Evolutionary conservation across 2,113 vertebrate species (phyloP), one percentile per base, ranked within the genome.

Genomic region (Oryzias curvinotus): DNA sequence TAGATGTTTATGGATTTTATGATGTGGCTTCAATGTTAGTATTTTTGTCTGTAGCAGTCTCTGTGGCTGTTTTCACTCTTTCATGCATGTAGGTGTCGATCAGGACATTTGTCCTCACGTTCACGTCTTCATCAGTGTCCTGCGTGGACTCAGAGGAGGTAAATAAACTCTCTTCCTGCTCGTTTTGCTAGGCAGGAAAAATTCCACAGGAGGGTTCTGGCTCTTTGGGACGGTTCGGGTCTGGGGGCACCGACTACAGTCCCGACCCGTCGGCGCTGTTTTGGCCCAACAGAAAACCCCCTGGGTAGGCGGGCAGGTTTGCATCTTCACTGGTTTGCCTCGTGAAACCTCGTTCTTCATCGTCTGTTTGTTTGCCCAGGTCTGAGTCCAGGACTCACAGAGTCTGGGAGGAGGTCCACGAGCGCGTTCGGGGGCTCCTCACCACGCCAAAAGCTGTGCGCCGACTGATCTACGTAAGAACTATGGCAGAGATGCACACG

Each of bases 331-430:
- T 18, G 4, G 7, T 49, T 14, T 12, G 28, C 19, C 25, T 14
- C 16, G 12, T 4, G 8, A 42, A 60, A 48, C 30, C 2, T 23
- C 36, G 13, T 5, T 36, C 3, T 4, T 30, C 16, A 50, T 14
- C 4, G 4, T 47, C 18, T 46, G 13, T 66, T 25, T 68, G 44
- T 47, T 68, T 70, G 43, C 49, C 21, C 44, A 89, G 87, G 52
- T 75, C 68, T 54, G 51, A 43, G 6, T 69, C 78, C 47, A 75
- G 66, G 14, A 61, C 84, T 45, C 67, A 83, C 51, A 62, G 62
- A 56, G 70, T 62, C 1, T 92, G 92, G 93, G 92, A 93, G 57
- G 88, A 89, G 47, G 91, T 94, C 74, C 91, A 94, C 1, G 85
- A 90, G 54, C 89, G 92, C 7, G 85, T 93, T 5, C 78, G 79